These are phyloP conservation scores for Ptilodon capucinus DNA, from an alignment of 2,888 invertebrate species.

Conservation along the genomic window DNA sequence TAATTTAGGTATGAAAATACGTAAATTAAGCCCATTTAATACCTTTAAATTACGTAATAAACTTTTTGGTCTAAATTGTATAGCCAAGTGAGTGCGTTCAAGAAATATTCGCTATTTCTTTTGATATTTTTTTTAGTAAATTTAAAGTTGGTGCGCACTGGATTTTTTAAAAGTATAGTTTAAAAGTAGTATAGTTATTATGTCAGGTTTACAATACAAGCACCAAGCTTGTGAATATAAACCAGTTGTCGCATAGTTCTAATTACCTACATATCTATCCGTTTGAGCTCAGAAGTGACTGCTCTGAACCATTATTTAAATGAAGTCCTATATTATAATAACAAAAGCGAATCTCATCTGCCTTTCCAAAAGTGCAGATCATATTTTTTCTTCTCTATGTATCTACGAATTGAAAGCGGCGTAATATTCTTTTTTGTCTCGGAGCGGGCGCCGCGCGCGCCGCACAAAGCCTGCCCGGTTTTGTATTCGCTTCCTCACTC, in stretches of 20 bases:
- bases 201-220: neutral
- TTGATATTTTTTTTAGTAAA: neutral
- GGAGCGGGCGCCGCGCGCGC: constrained; percentile 50
- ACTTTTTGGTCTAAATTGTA: neutral
- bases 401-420: constrained; percentile 76
- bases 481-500: constrained; percentile 76
- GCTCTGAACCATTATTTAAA: constrained; percentile 64
- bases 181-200: too few species aligned
- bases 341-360: constrained; percentile 76
- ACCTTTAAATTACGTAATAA: neutral
- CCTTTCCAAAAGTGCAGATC: constrained; percentile 77
- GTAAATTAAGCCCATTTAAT: neutral
- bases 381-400: constrained; percentile 73
- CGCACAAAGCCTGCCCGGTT: constrained; percentile 68
- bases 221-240: constrained; percentile 15
- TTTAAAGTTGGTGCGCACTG: neutral
- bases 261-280: constrained; percentile 46
- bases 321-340: constrained; percentile 68
- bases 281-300: constrained; percentile 45
- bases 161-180: neutral
- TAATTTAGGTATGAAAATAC: constrained; percentile 6
- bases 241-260: constrained; percentile 34
- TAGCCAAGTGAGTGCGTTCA: neutral
- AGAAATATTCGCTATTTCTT: neutral
- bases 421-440: constrained; percentile 78